Percentiles rank a stretch among this genome's conserved stretches.
Conservation (phyloP, 2,113 vertebrate genomes). For the Gracilinanus agilis region DNA sequence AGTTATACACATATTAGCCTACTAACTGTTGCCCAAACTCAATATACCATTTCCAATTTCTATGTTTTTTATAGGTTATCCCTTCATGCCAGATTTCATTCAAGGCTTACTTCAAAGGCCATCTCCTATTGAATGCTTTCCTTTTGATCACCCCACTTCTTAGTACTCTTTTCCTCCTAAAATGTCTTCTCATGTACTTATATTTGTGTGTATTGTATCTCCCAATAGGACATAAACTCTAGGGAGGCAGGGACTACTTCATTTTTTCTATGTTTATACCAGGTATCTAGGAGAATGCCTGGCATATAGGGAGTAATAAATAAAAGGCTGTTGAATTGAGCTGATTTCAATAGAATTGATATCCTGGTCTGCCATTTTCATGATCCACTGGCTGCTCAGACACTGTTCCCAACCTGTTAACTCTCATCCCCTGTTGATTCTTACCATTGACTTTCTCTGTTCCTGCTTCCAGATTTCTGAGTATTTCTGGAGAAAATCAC, state of each 20-base stretch:
- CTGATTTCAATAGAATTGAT: background rate
- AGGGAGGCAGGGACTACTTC: background rate
- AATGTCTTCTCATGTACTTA: background rate
- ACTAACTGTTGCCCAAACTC: background rate
- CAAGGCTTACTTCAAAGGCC: background rate
- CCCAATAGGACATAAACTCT: background rate
- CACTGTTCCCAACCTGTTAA: background rate
- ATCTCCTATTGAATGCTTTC: background rate
- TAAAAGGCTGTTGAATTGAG: background rate
- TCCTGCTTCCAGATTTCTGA: background rate
- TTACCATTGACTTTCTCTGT: background rate
- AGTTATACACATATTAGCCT: background rate
- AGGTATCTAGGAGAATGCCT: background rate
- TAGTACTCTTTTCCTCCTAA: background rate
- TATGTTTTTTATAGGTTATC: background rate
- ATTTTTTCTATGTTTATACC: background rate
- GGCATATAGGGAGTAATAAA: background rate
- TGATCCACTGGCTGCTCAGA: background rate
- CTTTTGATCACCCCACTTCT: background rate
- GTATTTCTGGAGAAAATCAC: background rate
- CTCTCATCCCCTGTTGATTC: background rate
- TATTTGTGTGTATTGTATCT: background rate
- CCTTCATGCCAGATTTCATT: background rate
- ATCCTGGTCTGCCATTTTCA: background rate
- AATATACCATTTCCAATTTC: background rate